Evolutionary conservation across 2,888 invertebrate genomes (phyloP), one percentile per base, ranked within the genome.

Genomic region (Chaetogeoica ovagalla): DNA sequence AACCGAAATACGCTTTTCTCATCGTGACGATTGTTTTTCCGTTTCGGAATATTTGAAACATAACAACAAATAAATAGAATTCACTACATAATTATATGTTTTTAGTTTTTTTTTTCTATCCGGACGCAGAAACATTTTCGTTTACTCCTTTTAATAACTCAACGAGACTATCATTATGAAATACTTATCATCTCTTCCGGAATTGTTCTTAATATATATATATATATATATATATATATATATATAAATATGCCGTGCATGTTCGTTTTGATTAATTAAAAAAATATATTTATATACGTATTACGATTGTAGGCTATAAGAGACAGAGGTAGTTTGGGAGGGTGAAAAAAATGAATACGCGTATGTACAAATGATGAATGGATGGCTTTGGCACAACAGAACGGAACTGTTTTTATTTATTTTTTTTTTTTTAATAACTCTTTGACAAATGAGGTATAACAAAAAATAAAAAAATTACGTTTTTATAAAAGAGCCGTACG

Each of bases 391-490:
- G 43, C 37, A 17, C 43, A 59, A 68, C 68, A 7, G 65, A 77
- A 77, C 69, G 57, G 60, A 77, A 77, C 48, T 70, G 62, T 30
- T 30, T 30, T 30, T 30, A 30, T 30, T 30, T 30, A 30, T 30
- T 30, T 30, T 30, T 21, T 30, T 52, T 68, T 66, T 68, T 68
- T 43, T 30, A 60, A 77, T 43, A 77, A 77, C 77, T 70, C 62
- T 77, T 77, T 77, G 77, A 77, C 77, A 77, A 77, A 77, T 77
- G 77, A 77, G 77, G 55, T 70, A 69, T 37, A n/a, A 68, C 30
- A 4, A 30, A 30, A 76, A 76, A 72, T 62, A 76, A 66, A 48
- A 30, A 77, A 69, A 69, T 62, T 48, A 37, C 68, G 68, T 59
- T 76, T 60, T 60, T 23, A 39, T 65, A 74, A 65, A 39, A 75